A percentile compares a stretch with the other conserved stretches of the same genome.
These are phyloP conservation scores for Cetonia aurata DNA, from an alignment of 2,888 invertebrate genomes.

Conservation along the genomic window DNA sequence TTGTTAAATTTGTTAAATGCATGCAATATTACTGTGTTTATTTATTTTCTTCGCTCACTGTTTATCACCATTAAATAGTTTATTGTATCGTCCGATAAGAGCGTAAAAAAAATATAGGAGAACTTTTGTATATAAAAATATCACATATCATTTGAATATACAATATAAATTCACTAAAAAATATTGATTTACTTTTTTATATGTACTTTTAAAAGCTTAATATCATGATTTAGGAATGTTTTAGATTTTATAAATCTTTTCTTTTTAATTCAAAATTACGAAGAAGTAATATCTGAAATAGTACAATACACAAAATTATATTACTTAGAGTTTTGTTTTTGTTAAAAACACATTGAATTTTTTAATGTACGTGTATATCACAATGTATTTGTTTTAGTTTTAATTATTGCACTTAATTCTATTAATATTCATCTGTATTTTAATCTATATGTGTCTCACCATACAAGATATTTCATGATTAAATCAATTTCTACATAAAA, in stretches of 20 bases:
- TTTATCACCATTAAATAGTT: conserved; percentile 17
- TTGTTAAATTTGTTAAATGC: conserved; percentile 62
- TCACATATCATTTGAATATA: conserved; percentile 37
- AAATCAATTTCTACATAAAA: no score
- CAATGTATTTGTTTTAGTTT: no score
- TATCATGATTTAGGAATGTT: conserved; percentile 25
- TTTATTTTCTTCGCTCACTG: conserved; percentile 29
- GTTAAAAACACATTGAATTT: no score
- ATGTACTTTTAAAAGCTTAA: conserved; percentile 1
- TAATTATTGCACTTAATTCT: no score
- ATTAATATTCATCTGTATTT: no score
- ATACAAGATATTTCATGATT: no score
- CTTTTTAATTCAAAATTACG: neutral
- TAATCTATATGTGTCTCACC: no score
- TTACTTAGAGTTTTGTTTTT: neutral
- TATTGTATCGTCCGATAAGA: conserved; percentile 29
- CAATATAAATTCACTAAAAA: conserved; percentile 39
- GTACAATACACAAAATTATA: conserved; percentile 12
- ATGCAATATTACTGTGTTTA: conserved; percentile 55
- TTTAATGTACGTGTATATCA: no score
- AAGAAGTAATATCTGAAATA: conserved; percentile 17
- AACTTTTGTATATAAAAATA: conserved; percentile 41
- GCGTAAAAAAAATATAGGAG: conserved; percentile 40
- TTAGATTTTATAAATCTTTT: conserved; percentile 15
- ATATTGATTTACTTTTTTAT: conserved; percentile 19